These are phyloP conservation scores for Malurus alboscapulatus DNA, from an alignment of 2,113 vertebrate species.

Conservation along the genomic window DNA sequence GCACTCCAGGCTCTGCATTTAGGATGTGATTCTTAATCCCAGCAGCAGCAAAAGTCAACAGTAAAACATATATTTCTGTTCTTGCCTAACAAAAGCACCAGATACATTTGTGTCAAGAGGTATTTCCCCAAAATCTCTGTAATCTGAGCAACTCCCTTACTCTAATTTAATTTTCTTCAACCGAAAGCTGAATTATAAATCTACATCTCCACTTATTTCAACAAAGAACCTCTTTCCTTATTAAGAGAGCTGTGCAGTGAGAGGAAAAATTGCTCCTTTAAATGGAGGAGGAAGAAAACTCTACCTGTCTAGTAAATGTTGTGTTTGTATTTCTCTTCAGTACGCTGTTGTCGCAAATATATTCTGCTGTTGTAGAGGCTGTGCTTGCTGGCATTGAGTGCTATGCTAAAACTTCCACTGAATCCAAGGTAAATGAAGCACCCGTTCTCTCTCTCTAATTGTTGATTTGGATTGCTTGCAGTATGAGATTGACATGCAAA, in stretches of 20 bases:
- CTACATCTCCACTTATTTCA: neutral
- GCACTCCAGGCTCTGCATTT: neutral
- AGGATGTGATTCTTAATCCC: neutral
- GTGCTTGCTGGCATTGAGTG: slow-evolving; percentile 91
- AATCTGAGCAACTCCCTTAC: neutral
- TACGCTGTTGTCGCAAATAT: slow-evolving; percentile 89
- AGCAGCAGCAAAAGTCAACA: neutral
- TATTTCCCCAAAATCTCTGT: neutral
- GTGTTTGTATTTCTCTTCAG: slow-evolving; percentile 72
- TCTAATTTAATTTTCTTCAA: neutral
- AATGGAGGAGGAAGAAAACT: neutral
- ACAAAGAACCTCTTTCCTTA: neutral
- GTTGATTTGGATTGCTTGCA: slow-evolving; percentile 40
- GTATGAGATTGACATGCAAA: neutral
- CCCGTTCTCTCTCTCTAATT: neutral
- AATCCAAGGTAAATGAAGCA: slow-evolving; percentile 81
- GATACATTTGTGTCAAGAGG: neutral
- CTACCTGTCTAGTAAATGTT: slow-evolving; percentile 48
- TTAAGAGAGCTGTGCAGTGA: neutral
- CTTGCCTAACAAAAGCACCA: neutral
- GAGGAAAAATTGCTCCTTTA: neutral
- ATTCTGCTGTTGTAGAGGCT: slow-evolving; percentile 87
- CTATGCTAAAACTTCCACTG: slow-evolving; percentile 83
- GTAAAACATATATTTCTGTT: neutral
- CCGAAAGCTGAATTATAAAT: neutral